Base-by-base conservation (phyloP, 2,797 vertebrate genomes). In the Aeoliscus strigatus region DNA sequence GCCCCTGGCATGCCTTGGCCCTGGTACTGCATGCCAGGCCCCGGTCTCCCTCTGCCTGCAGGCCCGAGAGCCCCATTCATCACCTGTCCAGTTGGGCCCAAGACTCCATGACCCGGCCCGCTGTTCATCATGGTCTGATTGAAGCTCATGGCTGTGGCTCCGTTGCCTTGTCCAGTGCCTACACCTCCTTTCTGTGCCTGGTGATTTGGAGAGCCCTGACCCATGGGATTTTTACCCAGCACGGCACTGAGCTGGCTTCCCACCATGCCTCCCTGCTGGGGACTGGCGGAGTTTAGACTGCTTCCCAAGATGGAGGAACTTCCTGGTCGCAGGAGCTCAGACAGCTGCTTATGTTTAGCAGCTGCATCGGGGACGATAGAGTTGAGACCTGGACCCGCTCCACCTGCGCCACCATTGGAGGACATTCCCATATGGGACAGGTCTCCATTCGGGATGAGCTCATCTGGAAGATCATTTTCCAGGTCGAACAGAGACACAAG, bases 341-440 rank as follows among this genome's bases (percentile, higher is more conserved):
- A 97, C 59, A 99, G 90, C 63, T 97, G 94, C 78, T 97, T 98
- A 84, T 97, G 96, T 87, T 97, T 98, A 66, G 96, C 91, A 49
- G 93, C 94, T 4, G 94, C 96, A 74, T 98, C 96, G 16, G 91
- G 89, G 67, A 92, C 86, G 25, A 93, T 88, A 65, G 86, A 90
- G 49, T 90, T 89, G 85, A 93, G 83, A 87, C 89, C 83, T 73
- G 90, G 49, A 79, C 90, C 70, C 5, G 75, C 49, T 1, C 80
- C 85, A 29, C 77, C 67, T 39, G 78, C 70, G 14, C 79, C 81
- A 1, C 88, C 81, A 4, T 82, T 86, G 3, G 83, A 83, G 23
- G 87, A 54, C 77, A 88, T 89, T 77, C 90, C 90, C 81, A 94
- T 86, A 82, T 91, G 81, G 58, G 80, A 77, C 80, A 94, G 68